Conservation (phyloP, 2,113 vertebrate species). For the Callospermophilus lateralis region DNA sequence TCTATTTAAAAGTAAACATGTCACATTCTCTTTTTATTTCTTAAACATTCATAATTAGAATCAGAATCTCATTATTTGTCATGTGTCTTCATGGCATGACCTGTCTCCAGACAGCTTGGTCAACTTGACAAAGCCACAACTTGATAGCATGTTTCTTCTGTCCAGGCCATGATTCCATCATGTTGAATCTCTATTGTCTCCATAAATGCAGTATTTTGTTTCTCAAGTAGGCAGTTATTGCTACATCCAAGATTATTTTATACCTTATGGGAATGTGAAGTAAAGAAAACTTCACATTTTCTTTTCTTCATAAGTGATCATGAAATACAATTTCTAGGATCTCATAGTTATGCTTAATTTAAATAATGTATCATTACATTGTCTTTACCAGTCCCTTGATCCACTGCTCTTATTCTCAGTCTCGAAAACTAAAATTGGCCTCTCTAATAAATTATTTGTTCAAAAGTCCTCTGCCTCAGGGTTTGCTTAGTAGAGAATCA, state of each 20-base stretch:
- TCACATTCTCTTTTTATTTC: no score
- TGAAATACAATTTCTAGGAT: not conserved
- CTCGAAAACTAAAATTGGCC: not conserved
- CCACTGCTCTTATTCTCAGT: not conserved
- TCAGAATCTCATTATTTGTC: not conserved
- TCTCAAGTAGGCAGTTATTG: not conserved
- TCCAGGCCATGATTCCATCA: fast-evolving
- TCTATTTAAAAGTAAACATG: not conserved
- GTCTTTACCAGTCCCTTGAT: not conserved
- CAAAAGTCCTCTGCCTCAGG: not conserved
- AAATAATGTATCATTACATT: not conserved
- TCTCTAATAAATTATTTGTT: not conserved
- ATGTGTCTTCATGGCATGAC: fast-evolving
- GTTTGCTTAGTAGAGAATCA: not conserved
- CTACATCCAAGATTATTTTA: not conserved
- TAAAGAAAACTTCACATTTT: not conserved
- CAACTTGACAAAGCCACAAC: not conserved
- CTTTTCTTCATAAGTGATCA: not conserved
- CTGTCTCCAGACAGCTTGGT: not conserved
- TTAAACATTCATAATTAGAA: not conserved
- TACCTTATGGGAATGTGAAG: not conserved
- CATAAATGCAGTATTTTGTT: no score
- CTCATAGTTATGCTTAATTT: not conserved
- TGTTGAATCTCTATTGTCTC: not conserved
- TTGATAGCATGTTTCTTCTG: not conserved